A percentile compares a stretch with the other conserved stretches of the same genome.
Evolutionary conservation across 92 coral and sea anemone species (phyloP).

Genomic region (Actinostola sp.): DNA sequence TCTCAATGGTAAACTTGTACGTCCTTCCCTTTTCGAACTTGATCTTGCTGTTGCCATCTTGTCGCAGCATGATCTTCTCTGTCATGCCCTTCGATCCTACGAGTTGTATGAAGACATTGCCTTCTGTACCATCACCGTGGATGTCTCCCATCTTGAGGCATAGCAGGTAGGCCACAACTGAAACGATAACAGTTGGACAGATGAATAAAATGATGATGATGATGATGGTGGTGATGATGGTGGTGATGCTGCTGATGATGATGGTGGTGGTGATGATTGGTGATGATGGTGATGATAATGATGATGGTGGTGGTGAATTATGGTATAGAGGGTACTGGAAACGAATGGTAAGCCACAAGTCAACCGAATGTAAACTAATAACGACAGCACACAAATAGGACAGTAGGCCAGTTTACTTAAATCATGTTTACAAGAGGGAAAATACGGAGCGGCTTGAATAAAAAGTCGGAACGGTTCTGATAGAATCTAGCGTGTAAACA

Average conservation of each 20-base stretch:
- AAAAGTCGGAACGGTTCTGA: too few relatives aligned
- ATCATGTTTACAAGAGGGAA: too few relatives aligned
- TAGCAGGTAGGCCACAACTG: conserved; percentile 95
- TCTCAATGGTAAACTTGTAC: conserved; percentile 96
- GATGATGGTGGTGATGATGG: not conserved
- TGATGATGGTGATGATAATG: not conserved
- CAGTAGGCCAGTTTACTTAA: too few relatives aligned
- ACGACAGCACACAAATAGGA: too few relatives aligned
- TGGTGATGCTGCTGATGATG: not conserved
- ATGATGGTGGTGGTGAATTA: not conserved
- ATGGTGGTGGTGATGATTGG: not conserved
- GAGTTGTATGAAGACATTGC: conserved; percentile 89
- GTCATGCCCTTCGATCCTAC: conserved; percentile 96
- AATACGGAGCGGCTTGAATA: too few relatives aligned
- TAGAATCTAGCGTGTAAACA: too few relatives aligned
- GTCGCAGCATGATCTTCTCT: conserved; percentile 88
- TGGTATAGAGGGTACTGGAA: too few relatives aligned
- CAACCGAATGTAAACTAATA: too few relatives aligned
- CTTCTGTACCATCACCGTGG: conserved; percentile 94
- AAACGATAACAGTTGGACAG: not conserved
- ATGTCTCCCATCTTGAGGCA: conserved; percentile 98
- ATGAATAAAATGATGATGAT: not conserved
- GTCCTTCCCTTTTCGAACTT: conserved; percentile 96
- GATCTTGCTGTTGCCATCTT: conserved; percentile 86
- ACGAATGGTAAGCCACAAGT: too few relatives aligned